phyloP scores from a whole-genome alignment of 2,113 vertebrate species.

The Microcebus lehilahytsara region DNA sequence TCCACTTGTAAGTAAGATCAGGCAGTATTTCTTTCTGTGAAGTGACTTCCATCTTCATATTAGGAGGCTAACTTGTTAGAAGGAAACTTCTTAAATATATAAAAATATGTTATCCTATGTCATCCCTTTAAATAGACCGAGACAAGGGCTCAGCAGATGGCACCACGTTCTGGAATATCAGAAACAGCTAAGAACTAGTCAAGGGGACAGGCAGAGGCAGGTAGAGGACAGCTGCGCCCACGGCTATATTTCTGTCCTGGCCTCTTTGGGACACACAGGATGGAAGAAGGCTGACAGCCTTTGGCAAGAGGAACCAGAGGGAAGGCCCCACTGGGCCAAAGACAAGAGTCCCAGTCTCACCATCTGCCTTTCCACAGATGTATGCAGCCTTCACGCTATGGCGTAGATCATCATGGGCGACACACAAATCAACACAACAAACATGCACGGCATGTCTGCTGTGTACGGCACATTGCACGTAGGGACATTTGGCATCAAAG shows the following conservation, averaged over 20 bases:
- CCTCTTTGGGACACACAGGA: background rate
- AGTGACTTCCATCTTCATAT: background rate
- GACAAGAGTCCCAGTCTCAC: background rate
- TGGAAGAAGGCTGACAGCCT: background rate
- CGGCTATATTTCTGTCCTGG: background rate
- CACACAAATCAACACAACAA: background rate
- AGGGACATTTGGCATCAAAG: background rate
- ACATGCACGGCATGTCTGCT: rapidly evolving
- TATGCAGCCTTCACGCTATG: background rate
- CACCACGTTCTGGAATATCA: background rate
- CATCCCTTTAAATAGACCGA: background rate
- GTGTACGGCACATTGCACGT: rapidly evolving
- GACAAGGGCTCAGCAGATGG: background rate
- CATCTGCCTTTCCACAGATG: background rate
- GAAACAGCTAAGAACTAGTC: background rate
- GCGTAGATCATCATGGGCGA: background rate
- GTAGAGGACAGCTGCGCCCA: background rate
- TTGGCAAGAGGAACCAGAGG: background rate
- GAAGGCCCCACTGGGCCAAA: background rate
- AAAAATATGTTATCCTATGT: background rate
- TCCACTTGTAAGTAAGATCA: background rate
- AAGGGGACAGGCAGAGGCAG: background rate
- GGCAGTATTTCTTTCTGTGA: background rate
- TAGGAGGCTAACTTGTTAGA: background rate
- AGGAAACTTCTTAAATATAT: background rate